Conservation (phyloP, 2,888 invertebrate genomes). For the Thecophora atra region DNA sequence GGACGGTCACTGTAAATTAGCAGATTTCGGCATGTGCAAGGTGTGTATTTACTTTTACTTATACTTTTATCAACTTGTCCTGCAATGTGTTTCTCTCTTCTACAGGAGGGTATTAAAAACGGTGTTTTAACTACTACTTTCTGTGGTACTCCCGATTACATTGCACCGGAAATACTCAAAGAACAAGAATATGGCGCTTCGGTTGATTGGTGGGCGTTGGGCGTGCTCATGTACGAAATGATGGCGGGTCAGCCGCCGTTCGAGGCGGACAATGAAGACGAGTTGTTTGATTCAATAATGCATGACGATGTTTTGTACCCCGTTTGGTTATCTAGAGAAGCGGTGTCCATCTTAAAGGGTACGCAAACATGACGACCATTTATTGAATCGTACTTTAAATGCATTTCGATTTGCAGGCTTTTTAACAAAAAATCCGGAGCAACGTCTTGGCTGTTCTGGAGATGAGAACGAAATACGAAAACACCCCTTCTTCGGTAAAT, state of each 20-base stretch:
- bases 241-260: constrained; percentile 99
- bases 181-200: constrained; percentile 91
- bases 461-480: constrained; percentile 79
- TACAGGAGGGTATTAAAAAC: constrained; percentile 69
- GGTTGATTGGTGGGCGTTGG: constrained; percentile 97
- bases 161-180: constrained; percentile 96
- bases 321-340: constrained; percentile 93
- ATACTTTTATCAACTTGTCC: background rate
- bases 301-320: constrained; percentile 99
- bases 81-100: background rate
- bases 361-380: constrained; percentile 1
- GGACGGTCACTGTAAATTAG: constrained; percentile 94
- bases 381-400: constrained; percentile 11
- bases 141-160: constrained; percentile 99
- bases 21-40: constrained; percentile 99
- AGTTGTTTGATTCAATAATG: constrained; percentile 97
- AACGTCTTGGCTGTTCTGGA: constrained; percentile 89
- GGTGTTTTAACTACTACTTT: constrained; percentile 94
- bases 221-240: constrained; percentile 99
- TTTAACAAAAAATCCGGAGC: constrained; percentile 96
- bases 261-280: constrained; percentile 99
- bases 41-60: constrained; percentile 71
- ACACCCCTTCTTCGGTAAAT: constrained; percentile 92
- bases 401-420: constrained; percentile 70
- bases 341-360: constrained; percentile 88